Percentiles rank a stretch among this genome's conserved stretches.
Conservation (phyloP, 2,113 vertebrate species). For the Trichechus manatus region DNA sequence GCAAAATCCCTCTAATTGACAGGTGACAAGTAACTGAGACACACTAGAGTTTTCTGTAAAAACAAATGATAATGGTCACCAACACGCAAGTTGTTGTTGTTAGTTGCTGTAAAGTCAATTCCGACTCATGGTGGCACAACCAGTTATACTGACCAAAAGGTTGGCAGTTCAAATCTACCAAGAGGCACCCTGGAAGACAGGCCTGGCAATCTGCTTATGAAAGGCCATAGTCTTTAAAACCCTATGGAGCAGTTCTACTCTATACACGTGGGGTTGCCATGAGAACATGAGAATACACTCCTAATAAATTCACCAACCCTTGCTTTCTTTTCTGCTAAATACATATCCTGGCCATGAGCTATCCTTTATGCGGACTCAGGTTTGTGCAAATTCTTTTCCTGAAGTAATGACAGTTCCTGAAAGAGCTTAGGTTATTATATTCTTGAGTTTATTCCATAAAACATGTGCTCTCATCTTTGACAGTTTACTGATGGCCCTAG, state of each 20-base stretch:
- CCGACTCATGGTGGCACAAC: background rate
- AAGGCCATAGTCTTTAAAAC: background rate
- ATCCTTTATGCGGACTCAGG: background rate
- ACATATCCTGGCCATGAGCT: background rate
- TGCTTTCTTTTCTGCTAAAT: background rate
- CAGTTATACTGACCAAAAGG: no score
- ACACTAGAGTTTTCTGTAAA: background rate
- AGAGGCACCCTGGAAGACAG: background rate
- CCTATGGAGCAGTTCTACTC: background rate
- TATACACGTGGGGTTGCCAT: background rate
- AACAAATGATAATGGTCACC: background rate
- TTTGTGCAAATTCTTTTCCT: background rate
- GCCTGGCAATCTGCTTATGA: background rate
- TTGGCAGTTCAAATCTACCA: background rate
- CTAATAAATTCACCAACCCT: background rate
- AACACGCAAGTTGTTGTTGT: background rate
- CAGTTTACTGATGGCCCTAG: background rate
- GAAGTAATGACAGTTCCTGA: conserved; percentile 11
- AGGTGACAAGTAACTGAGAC: background rate
- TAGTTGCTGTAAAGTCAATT: background rate
- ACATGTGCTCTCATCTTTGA: conserved; percentile 46
- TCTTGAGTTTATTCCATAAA: conserved; percentile 29
- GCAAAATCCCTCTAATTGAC: background rate
- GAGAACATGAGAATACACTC: background rate
- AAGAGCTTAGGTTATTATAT: background rate